A percentile compares a stretch with the other conserved stretches of the same genome.
These are phyloP conservation scores for Gavialis gangeticus DNA, from an alignment of 2,113 vertebrate genomes.

Conservation along the genomic window DNA sequence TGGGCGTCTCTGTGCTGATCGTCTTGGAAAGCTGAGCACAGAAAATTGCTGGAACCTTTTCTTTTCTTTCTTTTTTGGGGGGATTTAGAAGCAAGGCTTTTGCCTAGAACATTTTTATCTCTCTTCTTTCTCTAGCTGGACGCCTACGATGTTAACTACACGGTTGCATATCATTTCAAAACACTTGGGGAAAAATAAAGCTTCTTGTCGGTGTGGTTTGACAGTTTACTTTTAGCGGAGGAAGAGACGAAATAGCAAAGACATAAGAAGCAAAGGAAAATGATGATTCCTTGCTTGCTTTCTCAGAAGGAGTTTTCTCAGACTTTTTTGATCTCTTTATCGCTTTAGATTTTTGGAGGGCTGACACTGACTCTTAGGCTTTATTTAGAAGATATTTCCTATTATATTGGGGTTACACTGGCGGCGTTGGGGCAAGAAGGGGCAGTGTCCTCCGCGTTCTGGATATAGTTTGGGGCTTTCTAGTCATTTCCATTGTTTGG, in stretches of 20 bases:
- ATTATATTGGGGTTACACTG: background rate
- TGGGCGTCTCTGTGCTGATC: background rate
- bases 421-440: background rate
- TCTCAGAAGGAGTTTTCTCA: accelerated
- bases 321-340: background rate
- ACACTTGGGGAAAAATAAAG: background rate
- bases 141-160: background rate
- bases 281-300: accelerated
- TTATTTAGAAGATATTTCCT: background rate
- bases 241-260: no score
- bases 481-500: background rate
- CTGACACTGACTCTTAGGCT: background rate
- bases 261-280: background rate
- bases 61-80: accelerated
- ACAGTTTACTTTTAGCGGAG: no score
- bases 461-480: background rate
- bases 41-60: background rate
- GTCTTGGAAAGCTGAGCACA: background rate
- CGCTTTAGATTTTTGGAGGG: background rate
- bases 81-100: background rate
- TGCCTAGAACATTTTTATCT: background rate
- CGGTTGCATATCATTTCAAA: background rate
- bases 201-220: background rate
- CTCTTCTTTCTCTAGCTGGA: background rate
- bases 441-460: background rate